Percentiles rank a stretch among this genome's conserved stretches.
Evolutionary conservation across 2,888 invertebrate species (phyloP).

Genomic region (Drosophila suboccidentalis): DNA sequence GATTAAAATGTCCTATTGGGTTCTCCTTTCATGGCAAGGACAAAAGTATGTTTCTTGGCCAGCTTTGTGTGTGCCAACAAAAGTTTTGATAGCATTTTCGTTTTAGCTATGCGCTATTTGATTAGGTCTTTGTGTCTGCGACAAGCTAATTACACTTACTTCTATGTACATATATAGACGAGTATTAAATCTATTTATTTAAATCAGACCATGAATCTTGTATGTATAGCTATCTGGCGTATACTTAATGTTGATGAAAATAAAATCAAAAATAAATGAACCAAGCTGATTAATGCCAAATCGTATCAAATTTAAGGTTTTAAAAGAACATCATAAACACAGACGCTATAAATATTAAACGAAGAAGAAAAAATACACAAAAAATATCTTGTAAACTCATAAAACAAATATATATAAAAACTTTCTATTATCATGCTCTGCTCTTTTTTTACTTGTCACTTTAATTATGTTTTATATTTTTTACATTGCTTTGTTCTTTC

Average conservation of each 20-base stretch:
- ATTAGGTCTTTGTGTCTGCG: constrained; percentile 39
- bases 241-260: neutral
- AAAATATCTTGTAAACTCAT: constrained; percentile 66
- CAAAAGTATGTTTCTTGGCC: constrained; percentile 23
- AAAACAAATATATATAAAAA: constrained; percentile 74
- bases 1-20: constrained; percentile 60
- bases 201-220: neutral
- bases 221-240: neutral
- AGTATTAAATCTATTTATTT: neutral
- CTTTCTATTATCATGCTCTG: constrained; percentile 83
- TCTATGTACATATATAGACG: neutral
- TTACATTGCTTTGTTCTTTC: constrained; percentile 39
- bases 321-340: constrained; percentile 42
- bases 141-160: constrained; percentile 39
- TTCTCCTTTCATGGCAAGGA: constrained; percentile 48
- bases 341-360: constrained; percentile 38
- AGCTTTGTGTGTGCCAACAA: constrained; percentile 47
- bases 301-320: constrained; percentile 15
- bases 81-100: constrained; percentile 70
- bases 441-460: constrained; percentile 88
- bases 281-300: constrained; percentile 55
- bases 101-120: constrained; percentile 44
- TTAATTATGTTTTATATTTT: constrained; percentile 64
- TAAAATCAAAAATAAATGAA: neutral
- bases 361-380: constrained; percentile 33